These are phyloP conservation scores for Portunus trituberculatus DNA, from an alignment of 1,140 invertebrate genomes.

Conservation along the genomic window DNA sequence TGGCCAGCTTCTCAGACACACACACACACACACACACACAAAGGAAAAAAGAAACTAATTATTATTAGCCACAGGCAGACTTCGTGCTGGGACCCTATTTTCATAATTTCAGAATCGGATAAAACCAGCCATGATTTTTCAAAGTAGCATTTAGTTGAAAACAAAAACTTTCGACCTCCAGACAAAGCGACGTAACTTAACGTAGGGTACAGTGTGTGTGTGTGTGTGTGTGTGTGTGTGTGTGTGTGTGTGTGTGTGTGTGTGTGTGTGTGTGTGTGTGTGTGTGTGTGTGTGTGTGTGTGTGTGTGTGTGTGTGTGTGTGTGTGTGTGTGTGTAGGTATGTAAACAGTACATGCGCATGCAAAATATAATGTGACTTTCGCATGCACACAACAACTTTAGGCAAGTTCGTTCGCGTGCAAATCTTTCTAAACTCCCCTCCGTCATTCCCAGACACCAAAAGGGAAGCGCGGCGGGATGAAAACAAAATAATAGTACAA, in stretches of 20 bases:
- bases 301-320: constrained; percentile 21
- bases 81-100: too few relatives aligned
- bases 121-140: too few relatives aligned
- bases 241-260: background rate
- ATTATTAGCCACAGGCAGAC: background rate
- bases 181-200: background rate
- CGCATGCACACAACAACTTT: background rate
- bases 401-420: background rate
- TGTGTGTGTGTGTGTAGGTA: background rate
- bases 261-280: background rate
- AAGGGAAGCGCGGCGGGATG: background rate
- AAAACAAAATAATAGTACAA: too few relatives aligned
- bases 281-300: constrained; percentile 7
- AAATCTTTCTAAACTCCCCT: background rate
- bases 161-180: background rate
- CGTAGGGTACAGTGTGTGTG: background rate
- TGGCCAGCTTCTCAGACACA: background rate
- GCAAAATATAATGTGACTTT: background rate
- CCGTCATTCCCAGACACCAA: background rate
- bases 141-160: background rate
- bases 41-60: background rate
- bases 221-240: background rate
- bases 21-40: too few relatives aligned
- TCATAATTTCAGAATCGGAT: too few relatives aligned
- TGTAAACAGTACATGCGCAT: background rate